Evolutionary conservation across 2,888 invertebrate genomes (phyloP).

Genomic region (Andrena dorsata): DNA sequence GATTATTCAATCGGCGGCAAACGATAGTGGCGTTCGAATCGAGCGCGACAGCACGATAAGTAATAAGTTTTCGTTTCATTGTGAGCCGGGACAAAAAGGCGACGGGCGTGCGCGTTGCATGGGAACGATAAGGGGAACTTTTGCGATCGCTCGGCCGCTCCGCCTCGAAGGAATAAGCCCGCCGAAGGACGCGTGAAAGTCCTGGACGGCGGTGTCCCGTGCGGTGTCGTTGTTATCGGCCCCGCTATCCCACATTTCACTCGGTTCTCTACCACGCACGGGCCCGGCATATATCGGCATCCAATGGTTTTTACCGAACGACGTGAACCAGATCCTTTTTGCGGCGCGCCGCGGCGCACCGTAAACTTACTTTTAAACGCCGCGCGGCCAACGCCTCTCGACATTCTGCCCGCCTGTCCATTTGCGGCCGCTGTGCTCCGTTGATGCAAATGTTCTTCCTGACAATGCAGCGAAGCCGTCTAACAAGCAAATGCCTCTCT

Average conservation of each 20-base stretch:
- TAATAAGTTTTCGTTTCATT: constrained; percentile 48
- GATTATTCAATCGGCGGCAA: constrained; percentile 36
- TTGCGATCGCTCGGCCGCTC: constrained; percentile 9
- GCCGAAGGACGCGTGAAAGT: constrained; percentile 65
- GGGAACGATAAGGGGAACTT: constrained; percentile 49
- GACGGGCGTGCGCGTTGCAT: constrained; percentile 24
- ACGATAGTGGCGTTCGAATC: constrained; percentile 28
- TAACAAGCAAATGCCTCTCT: constrained; percentile 29
- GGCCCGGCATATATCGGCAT: constrained; percentile 45
- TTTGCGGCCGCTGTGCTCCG: constrained; percentile 44
- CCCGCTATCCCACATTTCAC: constrained; percentile 61
- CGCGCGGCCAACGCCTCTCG: constrained; percentile 53
- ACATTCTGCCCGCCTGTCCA: constrained; percentile 56
- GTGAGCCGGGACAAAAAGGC: neutral
- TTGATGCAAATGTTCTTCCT: constrained; percentile 58
- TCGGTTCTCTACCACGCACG: constrained; percentile 38
- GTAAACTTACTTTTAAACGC: constrained; percentile 61
- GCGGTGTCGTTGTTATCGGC: constrained; percentile 55
- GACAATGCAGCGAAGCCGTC: constrained; percentile 46
- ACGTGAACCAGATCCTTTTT: constrained; percentile 65
- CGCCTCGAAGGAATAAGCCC: constrained; percentile 45
- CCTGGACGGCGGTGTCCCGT: constrained; percentile 37
- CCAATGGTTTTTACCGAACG: constrained; percentile 60
- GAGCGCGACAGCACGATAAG: constrained; percentile 37
- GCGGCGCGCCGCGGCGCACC: constrained; percentile 28